These are phyloP conservation scores for Sminthurides bifidus DNA, from an alignment of 1,140 invertebrate genomes.

Conservation along the genomic window DNA sequence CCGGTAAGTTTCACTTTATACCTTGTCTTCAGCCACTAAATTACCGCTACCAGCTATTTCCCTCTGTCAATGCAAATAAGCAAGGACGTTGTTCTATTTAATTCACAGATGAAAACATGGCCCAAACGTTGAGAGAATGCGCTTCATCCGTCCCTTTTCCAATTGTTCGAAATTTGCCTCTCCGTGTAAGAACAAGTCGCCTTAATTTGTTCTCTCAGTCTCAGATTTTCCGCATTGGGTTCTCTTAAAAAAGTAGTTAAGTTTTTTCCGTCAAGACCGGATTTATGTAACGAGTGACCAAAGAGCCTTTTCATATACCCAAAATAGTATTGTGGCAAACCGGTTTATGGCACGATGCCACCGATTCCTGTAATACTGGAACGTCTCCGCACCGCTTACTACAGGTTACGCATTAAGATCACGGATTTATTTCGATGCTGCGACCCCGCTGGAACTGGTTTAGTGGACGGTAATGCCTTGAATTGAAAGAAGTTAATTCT, in stretches of 20 bases:
- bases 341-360: conserved; percentile 27
- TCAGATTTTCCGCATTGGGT: not conserved
- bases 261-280: not conserved
- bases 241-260: not conserved
- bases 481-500: not conserved
- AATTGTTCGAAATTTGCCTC: conserved; percentile 8
- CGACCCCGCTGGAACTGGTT: conserved; percentile 22
- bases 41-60: not conserved
- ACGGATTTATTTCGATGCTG: conserved; percentile 28
- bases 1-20: conserved; percentile 10
- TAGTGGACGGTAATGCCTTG: conserved; percentile 20
- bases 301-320: not conserved
- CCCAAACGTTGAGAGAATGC: conserved; percentile 27
- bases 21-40: not conserved
- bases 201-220: not conserved
- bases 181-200: conserved; percentile 14
- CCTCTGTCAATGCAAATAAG: not conserved
- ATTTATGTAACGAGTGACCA: not conserved
- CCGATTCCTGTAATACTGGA: conserved; percentile 28
- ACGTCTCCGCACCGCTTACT: conserved; percentile 27
- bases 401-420: conserved; percentile 22
- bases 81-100: not conserved
- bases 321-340: conserved; percentile 24
- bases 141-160: conserved; percentile 27
- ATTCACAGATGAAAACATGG: conserved; percentile 21